Evolutionary conservation across 2,888 invertebrate genomes (phyloP).

Genomic region (Seira sanloemensis): DNA sequence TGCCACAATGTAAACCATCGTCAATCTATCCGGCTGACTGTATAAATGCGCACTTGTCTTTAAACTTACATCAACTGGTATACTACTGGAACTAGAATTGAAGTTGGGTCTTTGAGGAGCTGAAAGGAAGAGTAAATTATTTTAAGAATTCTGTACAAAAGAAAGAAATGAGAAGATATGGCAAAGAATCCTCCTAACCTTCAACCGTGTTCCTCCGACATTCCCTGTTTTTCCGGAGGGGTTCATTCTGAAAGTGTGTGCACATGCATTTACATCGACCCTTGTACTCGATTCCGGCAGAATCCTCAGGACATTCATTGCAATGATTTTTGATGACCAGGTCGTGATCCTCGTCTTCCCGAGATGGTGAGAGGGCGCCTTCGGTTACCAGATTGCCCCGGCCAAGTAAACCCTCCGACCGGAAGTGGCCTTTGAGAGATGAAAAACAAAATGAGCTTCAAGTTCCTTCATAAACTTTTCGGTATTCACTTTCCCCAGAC

Average conservation of each 20-base stretch:
- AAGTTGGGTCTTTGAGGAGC: no score
- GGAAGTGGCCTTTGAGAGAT: constrained; percentile 11
- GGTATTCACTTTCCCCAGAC: no score
- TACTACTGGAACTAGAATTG: constrained; percentile 22
- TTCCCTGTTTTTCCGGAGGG: constrained; percentile 16
- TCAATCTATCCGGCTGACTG: no score
- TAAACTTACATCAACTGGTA: constrained; percentile 40
- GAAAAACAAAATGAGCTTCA: no score
- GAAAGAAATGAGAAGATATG: no score
- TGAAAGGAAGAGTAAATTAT: background rate
- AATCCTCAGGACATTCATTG: constrained; percentile 44
- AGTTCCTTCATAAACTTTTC: no score
- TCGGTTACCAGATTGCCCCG: background rate
- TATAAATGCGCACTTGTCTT: no score
- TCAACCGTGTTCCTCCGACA: constrained; percentile 53
- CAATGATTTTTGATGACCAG: constrained; percentile 9
- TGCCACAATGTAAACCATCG: no score
- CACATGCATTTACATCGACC: constrained; percentile 53
- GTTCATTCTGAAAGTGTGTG: constrained; percentile 34
- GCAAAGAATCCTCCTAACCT: no score
- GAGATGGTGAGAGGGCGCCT: no score
- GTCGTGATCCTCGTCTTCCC: constrained; percentile 15
- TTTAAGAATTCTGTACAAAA: no score
- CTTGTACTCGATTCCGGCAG: constrained; percentile 25
- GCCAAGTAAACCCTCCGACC: background rate